Evolutionary conservation across 2,797 vertebrate species (phyloP).

Genomic region (Myotis pilosus): DNA sequence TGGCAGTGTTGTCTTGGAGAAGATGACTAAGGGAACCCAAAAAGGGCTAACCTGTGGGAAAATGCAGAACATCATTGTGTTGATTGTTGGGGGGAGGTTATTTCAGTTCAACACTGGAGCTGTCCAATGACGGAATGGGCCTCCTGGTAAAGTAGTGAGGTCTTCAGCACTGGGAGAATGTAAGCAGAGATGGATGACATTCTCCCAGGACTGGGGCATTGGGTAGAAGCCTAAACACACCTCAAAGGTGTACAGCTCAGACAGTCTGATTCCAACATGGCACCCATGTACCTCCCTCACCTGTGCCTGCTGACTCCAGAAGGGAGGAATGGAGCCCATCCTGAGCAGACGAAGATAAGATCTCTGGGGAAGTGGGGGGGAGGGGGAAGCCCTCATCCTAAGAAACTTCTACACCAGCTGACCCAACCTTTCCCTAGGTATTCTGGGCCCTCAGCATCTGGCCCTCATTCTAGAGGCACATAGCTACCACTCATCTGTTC

Average conservation of each 20-base stretch:
- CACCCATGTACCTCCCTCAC: neutral
- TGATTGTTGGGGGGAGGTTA: neutral
- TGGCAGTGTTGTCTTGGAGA: neutral
- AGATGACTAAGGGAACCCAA: neutral
- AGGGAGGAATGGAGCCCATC: neutral
- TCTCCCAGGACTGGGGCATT: neutral
- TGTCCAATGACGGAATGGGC: neutral
- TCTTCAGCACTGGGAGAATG: neutral
- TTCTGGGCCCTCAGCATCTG: too few relatives aligned
- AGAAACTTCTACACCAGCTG: neutral
- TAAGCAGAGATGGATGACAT: neutral
- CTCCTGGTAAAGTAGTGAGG: neutral
- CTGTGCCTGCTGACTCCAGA: neutral
- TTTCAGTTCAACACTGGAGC: neutral
- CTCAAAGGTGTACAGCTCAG: neutral
- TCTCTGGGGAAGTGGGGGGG: rapidly evolving
- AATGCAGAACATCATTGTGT: neutral
- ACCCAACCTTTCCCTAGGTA: neutral
- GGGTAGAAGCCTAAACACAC: neutral
- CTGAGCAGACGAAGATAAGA: neutral
- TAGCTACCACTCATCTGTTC: neutral
- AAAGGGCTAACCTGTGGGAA: neutral
- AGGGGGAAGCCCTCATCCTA: rapidly evolving
- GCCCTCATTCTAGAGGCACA: too few relatives aligned
- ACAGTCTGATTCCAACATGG: neutral